Conservation (phyloP, 2,113 vertebrate species). For the Miniopterus natalensis region DNA sequence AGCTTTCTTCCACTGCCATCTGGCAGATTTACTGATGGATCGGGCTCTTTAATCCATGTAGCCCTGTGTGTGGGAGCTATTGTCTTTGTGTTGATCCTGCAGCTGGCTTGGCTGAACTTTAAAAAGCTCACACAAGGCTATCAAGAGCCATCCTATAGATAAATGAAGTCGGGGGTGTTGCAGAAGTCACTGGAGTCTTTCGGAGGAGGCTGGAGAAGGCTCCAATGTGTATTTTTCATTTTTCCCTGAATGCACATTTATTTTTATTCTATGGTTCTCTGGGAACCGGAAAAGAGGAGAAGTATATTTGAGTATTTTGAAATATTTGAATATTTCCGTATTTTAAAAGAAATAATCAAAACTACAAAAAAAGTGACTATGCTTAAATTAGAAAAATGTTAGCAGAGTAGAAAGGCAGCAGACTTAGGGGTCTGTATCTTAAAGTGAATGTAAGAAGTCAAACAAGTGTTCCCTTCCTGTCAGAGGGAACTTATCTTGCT, state of each 20-base stretch:
- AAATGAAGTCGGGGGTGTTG: conserved; percentile 62
- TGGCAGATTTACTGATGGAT: conserved; percentile 89
- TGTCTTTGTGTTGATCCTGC: conserved; percentile 84
- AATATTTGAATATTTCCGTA: neutral
- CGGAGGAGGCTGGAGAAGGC: conserved; percentile 12
- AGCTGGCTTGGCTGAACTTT: conserved; percentile 88
- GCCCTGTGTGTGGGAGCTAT: conserved; percentile 88
- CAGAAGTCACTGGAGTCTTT: conserved; percentile 43
- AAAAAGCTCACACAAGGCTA: conserved; percentile 84
- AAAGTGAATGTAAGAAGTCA: neutral
- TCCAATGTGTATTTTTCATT: conserved; percentile 62
- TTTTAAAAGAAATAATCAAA: conserved; percentile 49
- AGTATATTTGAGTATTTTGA: conserved; percentile 5
- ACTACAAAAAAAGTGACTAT: neutral
- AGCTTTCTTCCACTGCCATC: conserved; percentile 90
- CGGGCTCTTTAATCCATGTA: conserved; percentile 90
- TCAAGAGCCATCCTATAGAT: conserved; percentile 80
- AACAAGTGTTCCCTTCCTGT: neutral
- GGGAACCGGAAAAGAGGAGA: conserved; percentile 50
- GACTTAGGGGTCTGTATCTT: neutral
- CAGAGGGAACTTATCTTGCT: neutral
- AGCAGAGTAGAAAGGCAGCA: neutral
- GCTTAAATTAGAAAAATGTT: conserved; percentile 42
- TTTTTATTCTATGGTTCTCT: conserved; percentile 11
- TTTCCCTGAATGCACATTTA: neutral